Evolutionary conservation across 23 tunicate species (phyloP).

Genomic region (Phallusia fumigata): DNA sequence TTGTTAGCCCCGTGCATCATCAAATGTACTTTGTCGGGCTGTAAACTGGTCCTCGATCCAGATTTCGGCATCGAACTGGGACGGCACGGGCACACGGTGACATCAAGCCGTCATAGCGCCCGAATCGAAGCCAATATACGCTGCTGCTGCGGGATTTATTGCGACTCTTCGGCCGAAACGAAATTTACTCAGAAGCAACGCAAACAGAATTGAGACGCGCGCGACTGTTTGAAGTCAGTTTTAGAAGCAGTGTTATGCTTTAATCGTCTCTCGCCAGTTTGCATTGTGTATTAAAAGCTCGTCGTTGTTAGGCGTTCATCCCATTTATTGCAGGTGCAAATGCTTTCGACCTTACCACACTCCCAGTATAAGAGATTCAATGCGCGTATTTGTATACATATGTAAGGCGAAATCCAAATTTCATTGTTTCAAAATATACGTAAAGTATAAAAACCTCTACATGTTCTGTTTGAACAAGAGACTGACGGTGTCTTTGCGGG

Average conservation of each 20-base stretch:
- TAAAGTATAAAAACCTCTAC: no score
- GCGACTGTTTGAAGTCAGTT: slow-evolving; percentile 1
- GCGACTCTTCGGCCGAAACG: background rate
- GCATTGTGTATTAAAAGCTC: no score
- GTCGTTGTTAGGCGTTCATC: background rate
- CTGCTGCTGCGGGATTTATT: background rate
- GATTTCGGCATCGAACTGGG: background rate
- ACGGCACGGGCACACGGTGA: background rate
- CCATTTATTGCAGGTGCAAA: background rate
- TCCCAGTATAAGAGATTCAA: no score
- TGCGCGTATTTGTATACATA: no score
- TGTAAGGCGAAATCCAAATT: no score
- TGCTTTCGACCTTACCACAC: background rate
- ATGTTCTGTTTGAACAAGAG: no score
- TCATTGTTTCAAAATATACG: no score
- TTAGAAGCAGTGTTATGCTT: background rate
- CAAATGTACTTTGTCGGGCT: background rate
- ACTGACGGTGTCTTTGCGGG: no score
- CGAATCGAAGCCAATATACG: background rate
- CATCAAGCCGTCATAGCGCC: background rate
- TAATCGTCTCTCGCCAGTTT: background rate
- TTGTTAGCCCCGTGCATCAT: background rate
- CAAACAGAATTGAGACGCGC: slow-evolving; percentile 1
- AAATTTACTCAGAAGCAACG: slow-evolving; percentile 6
- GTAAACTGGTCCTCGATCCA: background rate